These are phyloP conservation scores for Huso huso DNA, from an alignment of 2,797 vertebrate species.

Conservation along the genomic window DNA sequence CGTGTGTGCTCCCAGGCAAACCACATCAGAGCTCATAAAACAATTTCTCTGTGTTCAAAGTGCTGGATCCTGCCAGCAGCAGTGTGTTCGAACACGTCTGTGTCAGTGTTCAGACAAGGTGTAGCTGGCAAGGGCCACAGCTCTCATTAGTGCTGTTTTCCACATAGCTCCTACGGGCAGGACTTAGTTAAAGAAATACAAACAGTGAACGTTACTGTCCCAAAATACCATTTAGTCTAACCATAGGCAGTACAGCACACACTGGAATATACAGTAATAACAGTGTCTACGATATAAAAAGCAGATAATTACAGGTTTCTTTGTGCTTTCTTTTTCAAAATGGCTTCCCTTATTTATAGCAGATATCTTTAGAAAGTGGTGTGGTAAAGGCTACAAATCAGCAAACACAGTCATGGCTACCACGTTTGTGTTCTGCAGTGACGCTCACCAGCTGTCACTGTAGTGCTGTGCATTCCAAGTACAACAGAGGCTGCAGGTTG, in stretches of 20 bases:
- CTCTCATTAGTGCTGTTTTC: background rate
- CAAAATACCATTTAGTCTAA: background rate
- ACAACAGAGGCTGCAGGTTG: too few species aligned
- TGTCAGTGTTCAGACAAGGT: background rate
- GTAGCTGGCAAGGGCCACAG: background rate
- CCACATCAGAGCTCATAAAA: constrained; percentile 3
- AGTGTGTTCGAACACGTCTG: constrained; percentile 1
- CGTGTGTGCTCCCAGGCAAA: constrained; percentile 1
- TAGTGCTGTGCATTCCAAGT: too few species aligned
- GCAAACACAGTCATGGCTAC: background rate
- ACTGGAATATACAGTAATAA: background rate
- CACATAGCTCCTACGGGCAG: too few species aligned
- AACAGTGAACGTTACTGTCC: background rate
- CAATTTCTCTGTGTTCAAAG: background rate
- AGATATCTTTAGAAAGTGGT: background rate
- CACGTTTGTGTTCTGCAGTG: background rate
- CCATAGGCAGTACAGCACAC: background rate
- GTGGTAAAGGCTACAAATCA: background rate
- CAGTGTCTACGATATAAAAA: background rate
- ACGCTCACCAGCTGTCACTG: background rate
- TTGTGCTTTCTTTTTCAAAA: background rate
- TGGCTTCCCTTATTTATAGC: background rate
- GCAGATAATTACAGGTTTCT: background rate
- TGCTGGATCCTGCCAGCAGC: background rate
- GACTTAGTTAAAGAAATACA: too few species aligned